Evolutionary conservation across 2,888 invertebrate species (phyloP), one percentile per base, ranked within the genome.

Genomic region (Pterostichus madidus): DNA sequence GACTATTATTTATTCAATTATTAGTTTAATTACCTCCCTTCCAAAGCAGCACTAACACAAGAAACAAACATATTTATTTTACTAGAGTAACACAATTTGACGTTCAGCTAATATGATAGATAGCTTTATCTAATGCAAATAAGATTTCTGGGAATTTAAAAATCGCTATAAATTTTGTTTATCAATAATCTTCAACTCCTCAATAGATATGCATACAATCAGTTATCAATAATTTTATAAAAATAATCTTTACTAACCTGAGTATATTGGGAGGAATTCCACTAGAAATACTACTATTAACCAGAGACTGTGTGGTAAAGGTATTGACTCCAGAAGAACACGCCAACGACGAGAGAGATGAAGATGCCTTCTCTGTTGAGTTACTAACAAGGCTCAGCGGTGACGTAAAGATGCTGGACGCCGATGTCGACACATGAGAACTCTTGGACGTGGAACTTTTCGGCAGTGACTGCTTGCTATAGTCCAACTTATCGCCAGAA

Each of bases 41-140:
- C 94, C 91, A 94, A 92, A 86, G 94, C 94, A 90, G 94, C 94
- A 92, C 94, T 94, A 89, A 88, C 88, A 86, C 88, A 84, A 87
- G 86, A 87, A 88, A 88, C 84, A 84, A 46, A 82, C 35, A 81
- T 77, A 39, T 39, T n/a, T 77, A 44, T 17, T 39, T 44, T 73
- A 46, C 5, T 77, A 44, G 0, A 53, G 49, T 75, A 8, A 52
- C 32, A 52, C 39, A 75, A 52, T 75, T 75, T 52, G 52, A 31
- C 52, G 52, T 24, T 52, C 49, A 11, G 15, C 10, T 75, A 52
- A 52, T 52, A 75, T 75, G 24, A 75, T 75, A 75, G 64, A 64
- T 64, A 75, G 49, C 49, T 49, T 75, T 75, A 75, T 75, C 75
- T 75, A 49, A 75, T 75, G 75, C 75, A 75, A 75, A 75, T 75